These are phyloP conservation scores for Poeciliopsis turrubarensis DNA, from an alignment of 2,113 vertebrate genomes.

Conservation along the genomic window DNA sequence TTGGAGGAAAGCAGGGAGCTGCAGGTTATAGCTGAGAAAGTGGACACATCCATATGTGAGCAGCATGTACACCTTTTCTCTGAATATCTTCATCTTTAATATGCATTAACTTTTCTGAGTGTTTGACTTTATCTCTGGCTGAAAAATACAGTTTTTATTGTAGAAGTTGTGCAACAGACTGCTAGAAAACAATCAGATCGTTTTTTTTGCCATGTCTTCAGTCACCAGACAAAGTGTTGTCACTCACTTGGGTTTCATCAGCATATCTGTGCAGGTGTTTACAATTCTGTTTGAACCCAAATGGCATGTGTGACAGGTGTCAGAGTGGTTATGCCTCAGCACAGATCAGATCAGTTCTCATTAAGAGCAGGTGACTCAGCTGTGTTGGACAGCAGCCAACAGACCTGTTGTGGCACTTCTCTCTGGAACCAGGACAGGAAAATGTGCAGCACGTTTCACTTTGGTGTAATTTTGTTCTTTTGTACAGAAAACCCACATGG, in stretches of 20 bases:
- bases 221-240: background rate
- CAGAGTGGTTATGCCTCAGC: slow-evolving; percentile 8
- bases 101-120: background rate
- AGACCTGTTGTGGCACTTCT: slow-evolving; percentile 45
- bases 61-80: background rate
- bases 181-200: background rate
- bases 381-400: slow-evolving; percentile 20
- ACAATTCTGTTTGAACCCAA: background rate
- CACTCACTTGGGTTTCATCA: slow-evolving; percentile 5
- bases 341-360: slow-evolving; percentile 21
- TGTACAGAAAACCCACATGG: slow-evolving; percentile 21
- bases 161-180: background rate
- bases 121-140: background rate
- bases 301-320: background rate
- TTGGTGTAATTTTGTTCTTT: slow-evolving; percentile 4
- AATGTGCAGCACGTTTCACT: slow-evolving; percentile 15
- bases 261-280: slow-evolving; percentile 5
- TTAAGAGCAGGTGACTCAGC: background rate
- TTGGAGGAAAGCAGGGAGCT: slow-evolving; percentile 77
- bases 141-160: background rate
- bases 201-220: background rate
- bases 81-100: background rate
- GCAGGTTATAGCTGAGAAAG: slow-evolving; percentile 83
- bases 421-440: slow-evolving; percentile 52
- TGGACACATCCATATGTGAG: slow-evolving; percentile 90